Evolutionary conservation across 2,113 vertebrate genomes (phyloP).

Genomic region (Scomber scombrus): DNA sequence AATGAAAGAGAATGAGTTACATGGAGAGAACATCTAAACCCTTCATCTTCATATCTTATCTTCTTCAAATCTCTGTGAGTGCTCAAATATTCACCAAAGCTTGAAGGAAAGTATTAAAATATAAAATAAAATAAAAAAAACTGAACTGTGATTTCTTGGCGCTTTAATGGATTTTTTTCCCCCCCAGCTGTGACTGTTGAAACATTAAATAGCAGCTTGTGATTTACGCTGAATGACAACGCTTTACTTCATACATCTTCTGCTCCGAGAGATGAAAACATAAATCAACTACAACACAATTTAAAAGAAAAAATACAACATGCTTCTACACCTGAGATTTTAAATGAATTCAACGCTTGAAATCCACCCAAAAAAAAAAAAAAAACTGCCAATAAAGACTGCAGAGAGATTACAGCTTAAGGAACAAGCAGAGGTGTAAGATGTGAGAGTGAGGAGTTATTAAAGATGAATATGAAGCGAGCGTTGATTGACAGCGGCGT

Average conservation of each 20-base stretch:
- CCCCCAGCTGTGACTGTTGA: not conserved
- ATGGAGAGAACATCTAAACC: not conserved
- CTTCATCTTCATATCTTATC: too few species aligned
- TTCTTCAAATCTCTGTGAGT: too few species aligned
- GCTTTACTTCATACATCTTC: not conserved
- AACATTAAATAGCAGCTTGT: not conserved
- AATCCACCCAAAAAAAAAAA: too few species aligned
- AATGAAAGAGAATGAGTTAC: not conserved
- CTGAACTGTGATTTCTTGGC: not conserved
- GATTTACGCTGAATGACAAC: not conserved
- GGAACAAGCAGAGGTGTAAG: conserved; percentile 11
- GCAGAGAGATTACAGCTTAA: conserved; percentile 10
- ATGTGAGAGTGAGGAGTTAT: conserved; percentile 35
- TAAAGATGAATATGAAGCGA: conserved; percentile 40
- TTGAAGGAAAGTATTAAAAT: too few species aligned
- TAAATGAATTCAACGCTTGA: not conserved
- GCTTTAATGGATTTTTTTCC: not conserved
- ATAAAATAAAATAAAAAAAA: too few species aligned
- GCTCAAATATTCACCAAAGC: too few species aligned
- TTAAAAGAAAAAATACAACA: not conserved
- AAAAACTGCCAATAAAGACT: conserved; percentile 7
- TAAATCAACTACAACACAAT: not conserved
- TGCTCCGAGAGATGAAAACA: not conserved
- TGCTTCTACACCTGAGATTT: not conserved
- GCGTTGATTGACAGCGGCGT: conserved; percentile 51